Base-by-base conservation (phyloP, 2,113 vertebrate genomes). In the Greenwoodochromis staneri region DNA sequence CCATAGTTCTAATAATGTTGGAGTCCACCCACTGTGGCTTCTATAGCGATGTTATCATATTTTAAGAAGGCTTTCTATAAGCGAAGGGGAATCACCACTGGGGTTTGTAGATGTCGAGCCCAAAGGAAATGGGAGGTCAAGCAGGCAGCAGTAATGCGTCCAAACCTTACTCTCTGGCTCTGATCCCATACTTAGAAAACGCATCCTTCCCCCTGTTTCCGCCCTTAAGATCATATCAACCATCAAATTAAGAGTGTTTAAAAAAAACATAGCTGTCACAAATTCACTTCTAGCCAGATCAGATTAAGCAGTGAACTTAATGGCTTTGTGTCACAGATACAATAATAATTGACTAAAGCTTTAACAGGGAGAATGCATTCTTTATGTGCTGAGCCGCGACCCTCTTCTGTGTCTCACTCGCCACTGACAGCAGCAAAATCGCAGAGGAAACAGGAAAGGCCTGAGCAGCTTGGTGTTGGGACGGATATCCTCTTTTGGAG, bases 391-490 rank as follows among this genome's bases (percentile, higher is more conserved):
- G 45, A 85, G 45, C 24, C 42, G 63, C 57, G 66, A 88, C 87
- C 24, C 36, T 78, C 51, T 71, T 82, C 63, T 83, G 63, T 57
- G 24, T 87, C 76, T 90, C 61, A 3, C 51, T 73, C 73, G 78
- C 81, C 49, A 87, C 92, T 94, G 94, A 95, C 94, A 90, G 92
- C 93, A 88, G 92, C 86, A 91, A 88, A 92, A 84, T 89, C 21
- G 11, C 90, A 94, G 85, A 95, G 95, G 95, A 96, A 96, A 94
- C 95, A 96, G 95, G 95, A 95, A 96, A 95, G 93, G 95, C 95
- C 95, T 95, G 95, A 95, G 93, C 89, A 83, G 94, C 89, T 93
- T 86, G 94, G 94, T 95, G 95, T 95, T 92, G 91, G 95, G 95
- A 95, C 94, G 94, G 95, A 96, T 95, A 94, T 96, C 95, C 95